A percentile compares a stretch with the other conserved stretches of the same genome.
These are phyloP conservation scores for Chaetura pelagica DNA, from an alignment of 2,113 vertebrate species.

Conservation along the genomic window DNA sequence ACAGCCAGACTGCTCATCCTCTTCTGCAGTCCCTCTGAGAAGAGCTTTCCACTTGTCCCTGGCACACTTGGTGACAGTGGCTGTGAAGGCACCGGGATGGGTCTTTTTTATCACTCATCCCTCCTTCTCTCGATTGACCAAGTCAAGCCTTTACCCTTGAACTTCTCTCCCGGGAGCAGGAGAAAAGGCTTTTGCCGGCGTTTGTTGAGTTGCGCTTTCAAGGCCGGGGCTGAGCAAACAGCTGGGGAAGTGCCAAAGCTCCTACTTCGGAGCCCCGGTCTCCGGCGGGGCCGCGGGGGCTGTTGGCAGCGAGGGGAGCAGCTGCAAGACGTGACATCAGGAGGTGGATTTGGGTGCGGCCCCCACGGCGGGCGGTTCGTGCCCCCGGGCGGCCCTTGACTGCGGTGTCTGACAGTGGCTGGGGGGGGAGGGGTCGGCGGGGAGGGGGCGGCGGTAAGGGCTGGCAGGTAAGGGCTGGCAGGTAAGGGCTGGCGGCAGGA, in stretches of 20 bases:
- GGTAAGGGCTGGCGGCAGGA: constrained; percentile 62
- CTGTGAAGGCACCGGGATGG: fast-evolving
- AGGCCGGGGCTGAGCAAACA: constrained; percentile 23
- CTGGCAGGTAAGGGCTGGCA: constrained; percentile 70
- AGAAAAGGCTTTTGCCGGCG: not conserved
- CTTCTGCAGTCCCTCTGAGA: not conserved
- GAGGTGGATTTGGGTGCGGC: constrained; percentile 45
- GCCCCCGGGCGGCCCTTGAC: constrained; percentile 35
- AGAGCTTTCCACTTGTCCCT: not conserved
- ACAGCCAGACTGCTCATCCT: not conserved
- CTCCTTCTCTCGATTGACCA: not conserved
- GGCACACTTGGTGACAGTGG: fast-evolving
- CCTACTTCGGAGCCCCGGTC: not conserved
- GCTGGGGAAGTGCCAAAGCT: constrained; percentile 19
- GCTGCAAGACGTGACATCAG: constrained; percentile 37
- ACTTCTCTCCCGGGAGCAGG: not conserved
- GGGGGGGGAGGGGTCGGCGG: too few species aligned
- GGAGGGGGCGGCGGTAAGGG: constrained; percentile 71
- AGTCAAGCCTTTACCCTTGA: not conserved
- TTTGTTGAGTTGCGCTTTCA: not conserved
- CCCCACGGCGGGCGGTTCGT: constrained; percentile 58
- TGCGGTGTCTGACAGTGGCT: constrained; percentile 62
- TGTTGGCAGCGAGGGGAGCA: constrained; percentile 27
- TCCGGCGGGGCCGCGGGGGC: not conserved
- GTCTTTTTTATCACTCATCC: not conserved